A percentile compares a stretch with the other conserved stretches of the same genome.
These are phyloP conservation scores for Scaptomyza polygonia DNA, from an alignment of 2,888 invertebrate genomes.

Conservation along the genomic window DNA sequence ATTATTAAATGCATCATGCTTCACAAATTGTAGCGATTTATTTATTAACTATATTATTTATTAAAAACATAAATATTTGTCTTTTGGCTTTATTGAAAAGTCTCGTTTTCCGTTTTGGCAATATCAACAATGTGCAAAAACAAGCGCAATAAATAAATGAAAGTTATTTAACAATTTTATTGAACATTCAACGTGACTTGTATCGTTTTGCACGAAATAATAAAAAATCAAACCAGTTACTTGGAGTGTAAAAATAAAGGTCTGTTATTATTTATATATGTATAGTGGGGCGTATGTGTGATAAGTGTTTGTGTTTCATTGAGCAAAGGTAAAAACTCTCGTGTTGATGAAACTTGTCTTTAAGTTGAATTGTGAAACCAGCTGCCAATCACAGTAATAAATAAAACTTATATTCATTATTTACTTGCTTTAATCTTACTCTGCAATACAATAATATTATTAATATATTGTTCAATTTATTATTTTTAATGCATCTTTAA, in stretches of 20 bases:
- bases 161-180: constrained; percentile 39
- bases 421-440: not conserved
- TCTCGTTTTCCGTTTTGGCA: constrained; percentile 25
- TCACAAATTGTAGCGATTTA: constrained; percentile 2
- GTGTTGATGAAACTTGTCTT: not conserved
- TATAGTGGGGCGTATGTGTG: not conserved
- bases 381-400: not conserved
- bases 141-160: constrained; percentile 16
- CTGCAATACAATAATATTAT: no score
- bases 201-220: constrained; percentile 1
- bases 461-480: no score
- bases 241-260: constrained; percentile 21
- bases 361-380: not conserved
- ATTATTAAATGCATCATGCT: constrained; percentile 9
- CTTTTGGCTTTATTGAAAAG: constrained; percentile 23
- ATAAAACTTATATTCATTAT: no score
- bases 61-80: constrained; percentile 16
- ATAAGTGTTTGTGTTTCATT: constrained; percentile 5
- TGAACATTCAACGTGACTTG: constrained; percentile 7
- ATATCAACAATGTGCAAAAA: constrained; percentile 27
- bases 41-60: constrained; percentile 16
- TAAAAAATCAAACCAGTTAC: constrained; percentile 11
- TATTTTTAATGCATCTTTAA: no score
- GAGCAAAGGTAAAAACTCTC: not conserved
- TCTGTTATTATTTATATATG: not conserved